A percentile compares a stretch with the other conserved stretches of the same genome.
Conservation (phyloP, 2,113 vertebrate genomes). For the Mustelus asterias region DNA sequence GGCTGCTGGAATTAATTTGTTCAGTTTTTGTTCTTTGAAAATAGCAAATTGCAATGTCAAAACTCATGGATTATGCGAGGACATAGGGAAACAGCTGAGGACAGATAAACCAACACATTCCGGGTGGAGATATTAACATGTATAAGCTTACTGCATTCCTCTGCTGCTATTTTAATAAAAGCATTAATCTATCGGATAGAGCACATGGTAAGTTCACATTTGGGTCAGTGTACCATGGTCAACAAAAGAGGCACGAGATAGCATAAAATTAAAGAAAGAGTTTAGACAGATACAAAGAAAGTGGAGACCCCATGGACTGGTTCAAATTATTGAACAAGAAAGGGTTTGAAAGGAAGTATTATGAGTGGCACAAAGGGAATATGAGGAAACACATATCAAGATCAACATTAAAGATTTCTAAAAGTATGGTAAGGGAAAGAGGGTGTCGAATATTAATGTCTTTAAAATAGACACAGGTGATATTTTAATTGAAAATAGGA, state of each 20-base stretch:
- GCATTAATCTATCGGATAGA: not conserved
- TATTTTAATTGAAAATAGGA: not conserved
- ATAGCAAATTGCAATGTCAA: not conserved
- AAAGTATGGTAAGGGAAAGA: not conserved
- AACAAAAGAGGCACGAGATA: not conserved
- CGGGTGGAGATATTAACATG: not conserved
- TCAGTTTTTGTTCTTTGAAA: not conserved
- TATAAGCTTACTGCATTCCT: not conserved
- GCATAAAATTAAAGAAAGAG: not conserved
- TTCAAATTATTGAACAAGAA: not conserved
- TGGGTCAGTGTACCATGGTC: not conserved
- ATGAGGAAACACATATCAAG: not conserved
- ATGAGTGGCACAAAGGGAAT: not conserved
- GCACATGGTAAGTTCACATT: not conserved
- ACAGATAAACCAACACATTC: not conserved
- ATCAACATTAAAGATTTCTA: not conserved
- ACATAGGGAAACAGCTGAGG: not conserved
- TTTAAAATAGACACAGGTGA: not conserved
- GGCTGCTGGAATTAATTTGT: not conserved
- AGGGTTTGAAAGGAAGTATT: no score
- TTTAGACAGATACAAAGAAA: not conserved
- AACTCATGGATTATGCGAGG: not conserved
- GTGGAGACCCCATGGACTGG: not conserved
- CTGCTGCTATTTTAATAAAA: slow-evolving; percentile 5
- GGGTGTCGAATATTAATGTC: not conserved